Evolutionary conservation across 2,888 invertebrate genomes (phyloP).

Genomic region (Tupiocoris notatus): DNA sequence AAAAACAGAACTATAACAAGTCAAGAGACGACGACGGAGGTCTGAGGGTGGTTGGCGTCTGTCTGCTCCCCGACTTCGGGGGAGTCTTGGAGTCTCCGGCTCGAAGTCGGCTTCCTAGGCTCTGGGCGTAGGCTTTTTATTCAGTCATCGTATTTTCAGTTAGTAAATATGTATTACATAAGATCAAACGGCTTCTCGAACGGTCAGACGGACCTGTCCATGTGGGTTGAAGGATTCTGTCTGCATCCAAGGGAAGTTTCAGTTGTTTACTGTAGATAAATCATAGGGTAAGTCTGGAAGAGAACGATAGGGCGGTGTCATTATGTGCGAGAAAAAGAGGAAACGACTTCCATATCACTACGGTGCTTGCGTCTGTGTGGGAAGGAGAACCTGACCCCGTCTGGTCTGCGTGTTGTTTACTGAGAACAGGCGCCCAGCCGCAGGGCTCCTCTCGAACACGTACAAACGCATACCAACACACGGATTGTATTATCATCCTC

Average conservation of each 20-base stretch:
- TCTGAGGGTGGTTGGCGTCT: neutral
- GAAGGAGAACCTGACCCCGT: constrained; percentile 35
- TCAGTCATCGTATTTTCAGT: neutral
- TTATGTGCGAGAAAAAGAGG: neutral
- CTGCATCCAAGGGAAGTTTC: neutral
- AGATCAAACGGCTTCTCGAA: neutral
- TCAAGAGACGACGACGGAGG: neutral
- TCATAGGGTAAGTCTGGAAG: constrained; percentile 38
- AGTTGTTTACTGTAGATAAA: constrained; percentile 43
- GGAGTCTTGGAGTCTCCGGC: neutral
- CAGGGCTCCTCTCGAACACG: neutral
- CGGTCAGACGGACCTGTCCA: neutral
- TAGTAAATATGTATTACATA: neutral
- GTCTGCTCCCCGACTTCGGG: neutral
- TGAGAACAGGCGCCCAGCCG: constrained; percentile 30
- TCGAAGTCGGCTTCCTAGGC: neutral
- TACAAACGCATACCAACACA: too few relatives aligned
- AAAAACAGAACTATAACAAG: constrained; percentile 32
- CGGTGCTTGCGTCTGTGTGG: neutral
- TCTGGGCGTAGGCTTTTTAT: neutral
- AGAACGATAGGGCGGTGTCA: neutral
- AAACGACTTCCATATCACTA: neutral
- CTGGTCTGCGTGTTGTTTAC: constrained; percentile 41
- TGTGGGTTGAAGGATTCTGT: neutral
- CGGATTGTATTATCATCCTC: neutral